A percentile compares a stretch with the other conserved stretches of the same genome.
Conservation (phyloP, 2,113 vertebrate genomes). For the Pimephales promelas region DNA sequence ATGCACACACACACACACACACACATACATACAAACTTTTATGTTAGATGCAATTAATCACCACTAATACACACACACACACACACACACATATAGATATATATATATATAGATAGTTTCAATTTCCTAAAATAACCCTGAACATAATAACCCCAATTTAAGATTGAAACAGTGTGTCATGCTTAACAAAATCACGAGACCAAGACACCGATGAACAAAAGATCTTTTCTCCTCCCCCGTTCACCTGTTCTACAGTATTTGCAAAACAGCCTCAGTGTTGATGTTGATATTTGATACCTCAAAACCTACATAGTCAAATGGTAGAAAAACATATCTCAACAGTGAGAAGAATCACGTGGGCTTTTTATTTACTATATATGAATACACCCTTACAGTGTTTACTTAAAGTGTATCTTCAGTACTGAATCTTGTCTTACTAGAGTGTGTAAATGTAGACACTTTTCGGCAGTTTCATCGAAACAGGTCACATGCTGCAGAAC, state of each 20-base stretch:
- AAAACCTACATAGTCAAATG: background rate
- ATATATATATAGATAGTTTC: no score
- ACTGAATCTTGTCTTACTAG: background rate
- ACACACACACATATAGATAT: no score
- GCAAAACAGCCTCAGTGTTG: background rate
- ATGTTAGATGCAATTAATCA: no score
- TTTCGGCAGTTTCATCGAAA: conserved; percentile 55
- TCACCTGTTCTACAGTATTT: background rate
- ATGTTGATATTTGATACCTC: conserved; percentile 23
- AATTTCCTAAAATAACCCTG: background rate
- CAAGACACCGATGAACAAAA: background rate
- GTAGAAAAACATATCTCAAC: background rate
- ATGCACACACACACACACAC: no score
- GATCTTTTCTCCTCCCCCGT: background rate
- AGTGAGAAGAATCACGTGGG: background rate
- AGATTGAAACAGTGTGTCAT: background rate
- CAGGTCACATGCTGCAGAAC: conserved; percentile 46
- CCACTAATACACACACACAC: fast-evolving
- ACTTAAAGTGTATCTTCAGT: background rate
- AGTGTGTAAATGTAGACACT: background rate
- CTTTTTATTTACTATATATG: background rate
- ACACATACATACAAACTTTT: no score
- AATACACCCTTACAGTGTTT: background rate
- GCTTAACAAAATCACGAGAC: background rate
- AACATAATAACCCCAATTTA: background rate